Conservation (phyloP, 2,888 invertebrate species). For the Spicauda simplicius region DNA sequence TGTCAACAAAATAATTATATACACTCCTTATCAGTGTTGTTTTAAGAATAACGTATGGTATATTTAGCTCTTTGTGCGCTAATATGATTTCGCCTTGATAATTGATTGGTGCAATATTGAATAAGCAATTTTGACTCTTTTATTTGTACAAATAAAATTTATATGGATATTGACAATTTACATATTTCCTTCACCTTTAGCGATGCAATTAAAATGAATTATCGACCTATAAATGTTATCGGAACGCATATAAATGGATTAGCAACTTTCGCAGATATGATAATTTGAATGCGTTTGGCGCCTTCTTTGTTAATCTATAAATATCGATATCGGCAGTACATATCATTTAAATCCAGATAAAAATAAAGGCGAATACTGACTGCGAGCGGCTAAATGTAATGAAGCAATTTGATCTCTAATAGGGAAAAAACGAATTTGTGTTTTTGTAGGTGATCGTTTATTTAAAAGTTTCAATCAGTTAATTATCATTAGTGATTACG, state of each 20-base stretch:
- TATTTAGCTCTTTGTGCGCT: not conserved
- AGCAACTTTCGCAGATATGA: slow-evolving; percentile 6
- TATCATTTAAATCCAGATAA: not conserved
- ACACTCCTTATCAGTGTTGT: slow-evolving; percentile 20
- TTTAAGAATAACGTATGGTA: not conserved
- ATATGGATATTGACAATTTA: not conserved
- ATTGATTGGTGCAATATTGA: not conserved
- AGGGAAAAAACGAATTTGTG: no score
- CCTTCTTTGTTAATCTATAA: slow-evolving; percentile 16
- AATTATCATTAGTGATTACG: not conserved
- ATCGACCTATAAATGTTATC: not conserved
- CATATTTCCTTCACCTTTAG: not conserved
- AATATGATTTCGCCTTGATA: not conserved
- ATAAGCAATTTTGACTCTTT: not conserved
- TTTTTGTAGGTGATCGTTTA: not conserved
- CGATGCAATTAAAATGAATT: not conserved
- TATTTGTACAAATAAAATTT: not conserved
- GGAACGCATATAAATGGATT: slow-evolving; percentile 13
- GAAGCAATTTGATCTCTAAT: not conserved
- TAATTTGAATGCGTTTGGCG: slow-evolving; percentile 5
- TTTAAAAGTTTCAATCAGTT: no score
- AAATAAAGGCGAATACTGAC: not conserved
- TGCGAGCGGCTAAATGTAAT: not conserved
- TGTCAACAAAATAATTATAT: slow-evolving; percentile 31
- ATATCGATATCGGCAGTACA: slow-evolving; percentile 1